Evolutionary conservation across 2,113 vertebrate species (phyloP), one percentile per base, ranked within the genome.

Genomic region (Coregonus clupeaformis): DNA sequence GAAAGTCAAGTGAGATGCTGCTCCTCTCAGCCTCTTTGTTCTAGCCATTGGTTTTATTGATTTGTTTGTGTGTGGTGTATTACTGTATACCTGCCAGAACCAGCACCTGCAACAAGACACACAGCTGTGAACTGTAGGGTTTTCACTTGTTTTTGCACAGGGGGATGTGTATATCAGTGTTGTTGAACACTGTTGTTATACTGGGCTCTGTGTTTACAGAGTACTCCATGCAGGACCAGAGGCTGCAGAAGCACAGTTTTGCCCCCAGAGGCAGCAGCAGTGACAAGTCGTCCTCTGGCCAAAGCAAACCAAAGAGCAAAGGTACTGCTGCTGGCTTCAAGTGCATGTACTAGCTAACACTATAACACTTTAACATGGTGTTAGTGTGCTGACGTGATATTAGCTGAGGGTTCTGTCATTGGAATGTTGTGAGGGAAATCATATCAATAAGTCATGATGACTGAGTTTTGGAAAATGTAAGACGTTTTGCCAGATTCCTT

Each of bases 301-400:
- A 97, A 80, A 97, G 89, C 92, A 99, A 98, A 94, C 95, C 96
- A 94, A 99, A 99, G 92, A 92, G 82, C 87, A 95, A 96, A 95
- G 97, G 97, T 99, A 96, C 0, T 67, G 66, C 75, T 30, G 70
- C 25, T 68, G 45, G 30, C 66, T 22, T 6, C 7, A 75, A 65
- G 32, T 52, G 49, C 16, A 52, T 52, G 49, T 52, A 52, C 49
- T 52, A 52, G 5, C 16, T 42, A 42, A 42, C 36, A 42, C 36
- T 42, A 11, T 42, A 42, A 42, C 36, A 42, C 36, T 42, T 42
- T 42, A 42, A 42, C 36, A 42, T 42, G 36, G 36, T 11, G 36
- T 42, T 42, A 42, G 36, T 42, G 36, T 42, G 36, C 36, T 42
- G 7, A 42, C 7, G 36, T 42, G 36, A 42, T 42, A 11, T 42